Evolutionary conservation across 2,113 vertebrate genomes (phyloP).

Genomic region (Capreolus pygargus): DNA sequence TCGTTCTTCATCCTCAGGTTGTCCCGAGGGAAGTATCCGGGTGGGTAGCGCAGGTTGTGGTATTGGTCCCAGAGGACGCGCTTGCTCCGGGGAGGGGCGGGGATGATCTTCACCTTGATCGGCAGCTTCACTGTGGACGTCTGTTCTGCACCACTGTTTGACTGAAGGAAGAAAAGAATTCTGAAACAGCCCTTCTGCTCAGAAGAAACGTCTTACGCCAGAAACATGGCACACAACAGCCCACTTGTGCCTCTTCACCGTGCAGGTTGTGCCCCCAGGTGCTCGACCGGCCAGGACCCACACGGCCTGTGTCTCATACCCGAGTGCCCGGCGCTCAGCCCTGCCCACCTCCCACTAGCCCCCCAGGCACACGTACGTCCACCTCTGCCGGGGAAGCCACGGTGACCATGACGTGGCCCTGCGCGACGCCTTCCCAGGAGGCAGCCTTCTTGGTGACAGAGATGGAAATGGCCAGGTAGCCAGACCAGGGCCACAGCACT

Average conservation of each 20-base stretch:
- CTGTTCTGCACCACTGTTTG: slow-evolving; percentile 89
- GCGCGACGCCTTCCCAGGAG: slow-evolving; percentile 96
- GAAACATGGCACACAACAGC: not conserved
- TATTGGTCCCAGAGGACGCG: slow-evolving; percentile 98
- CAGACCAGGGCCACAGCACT: slow-evolving; percentile 97
- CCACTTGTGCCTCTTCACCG: not conserved
- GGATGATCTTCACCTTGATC: slow-evolving; percentile 96
- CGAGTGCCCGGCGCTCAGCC: fast-evolving
- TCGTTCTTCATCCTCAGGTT: slow-evolving; percentile 99
- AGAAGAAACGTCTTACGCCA: not conserved
- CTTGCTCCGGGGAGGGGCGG: slow-evolving; percentile 95
- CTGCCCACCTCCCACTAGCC: not conserved
- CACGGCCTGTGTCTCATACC: not conserved
- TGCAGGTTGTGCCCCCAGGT: no score
- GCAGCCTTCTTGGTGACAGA: slow-evolving; percentile 97
- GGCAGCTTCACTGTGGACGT: slow-evolving; percentile 96
- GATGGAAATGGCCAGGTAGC: slow-evolving; percentile 97
- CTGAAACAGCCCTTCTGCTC: slow-evolving; percentile 12
- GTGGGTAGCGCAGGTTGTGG: slow-evolving; percentile 97
- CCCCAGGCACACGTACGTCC: slow-evolving; percentile 82
- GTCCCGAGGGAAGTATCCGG: slow-evolving; percentile 97
- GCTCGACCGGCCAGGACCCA: not conserved
- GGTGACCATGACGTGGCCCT: slow-evolving; percentile 96
- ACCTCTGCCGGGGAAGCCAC: slow-evolving; percentile 93
- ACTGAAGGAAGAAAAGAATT: slow-evolving; percentile 77